Conservation (phyloP, 2,113 vertebrate genomes). For the Scatophagus argus region DNA sequence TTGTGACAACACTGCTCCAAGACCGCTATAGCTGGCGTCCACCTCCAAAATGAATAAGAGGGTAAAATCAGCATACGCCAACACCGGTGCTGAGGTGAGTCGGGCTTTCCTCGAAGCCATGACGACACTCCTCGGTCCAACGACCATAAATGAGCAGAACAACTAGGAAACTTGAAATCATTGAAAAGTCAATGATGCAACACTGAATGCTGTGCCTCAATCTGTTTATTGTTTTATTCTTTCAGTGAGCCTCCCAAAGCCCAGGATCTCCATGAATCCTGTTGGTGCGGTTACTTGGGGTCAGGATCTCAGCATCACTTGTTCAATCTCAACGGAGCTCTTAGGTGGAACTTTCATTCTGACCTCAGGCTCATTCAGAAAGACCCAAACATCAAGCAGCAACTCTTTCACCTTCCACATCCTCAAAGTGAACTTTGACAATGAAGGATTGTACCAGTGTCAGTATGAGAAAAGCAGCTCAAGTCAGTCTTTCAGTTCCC, state of each 20-base stretch:
- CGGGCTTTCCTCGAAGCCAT: no score
- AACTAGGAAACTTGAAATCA: no score
- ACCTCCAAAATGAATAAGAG: no score
- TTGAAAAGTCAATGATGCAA: neutral
- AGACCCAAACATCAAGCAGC: neutral
- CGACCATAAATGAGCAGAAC: no score
- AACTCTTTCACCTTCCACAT: slow-evolving; percentile 2
- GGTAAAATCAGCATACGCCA: no score
- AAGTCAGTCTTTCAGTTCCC: neutral
- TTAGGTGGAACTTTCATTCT: slow-evolving; percentile 17
- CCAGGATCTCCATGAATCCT: slow-evolving; percentile 19
- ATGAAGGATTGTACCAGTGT: slow-evolving; percentile 33
- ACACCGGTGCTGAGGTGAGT: no score
- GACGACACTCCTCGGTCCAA: no score
- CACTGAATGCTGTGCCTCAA: neutral
- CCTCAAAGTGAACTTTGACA: neutral
- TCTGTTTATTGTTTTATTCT: neutral
- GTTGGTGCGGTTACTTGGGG: neutral
- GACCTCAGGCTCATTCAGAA: neutral
- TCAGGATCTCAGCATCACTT: slow-evolving; percentile 16
- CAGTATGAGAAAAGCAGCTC: neutral
- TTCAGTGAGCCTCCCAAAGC: neutral
- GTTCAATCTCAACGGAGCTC: slow-evolving; percentile 1
- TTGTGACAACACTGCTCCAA: no score
- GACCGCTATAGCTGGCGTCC: no score